Evolutionary conservation across 2,797 vertebrate species (phyloP).

Genomic region (Hoplostethus atlanticus): DNA sequence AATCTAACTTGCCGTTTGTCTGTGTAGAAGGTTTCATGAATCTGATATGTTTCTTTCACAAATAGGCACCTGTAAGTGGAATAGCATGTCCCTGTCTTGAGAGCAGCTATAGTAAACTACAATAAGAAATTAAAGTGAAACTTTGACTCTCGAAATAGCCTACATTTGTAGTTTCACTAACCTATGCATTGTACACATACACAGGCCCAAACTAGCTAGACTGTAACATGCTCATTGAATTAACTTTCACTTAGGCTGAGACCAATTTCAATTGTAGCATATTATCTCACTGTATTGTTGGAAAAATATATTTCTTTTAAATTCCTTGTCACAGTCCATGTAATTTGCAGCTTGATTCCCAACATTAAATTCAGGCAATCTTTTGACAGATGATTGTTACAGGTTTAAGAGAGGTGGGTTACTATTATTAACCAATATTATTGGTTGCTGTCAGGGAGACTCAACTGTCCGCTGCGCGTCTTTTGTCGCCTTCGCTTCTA

Average conservation of each 20-base stretch:
- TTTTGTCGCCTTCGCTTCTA: slow-evolving; percentile 81
- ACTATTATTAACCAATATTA: neutral
- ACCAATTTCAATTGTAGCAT: slow-evolving; percentile 31
- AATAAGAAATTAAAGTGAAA: slow-evolving; percentile 23
- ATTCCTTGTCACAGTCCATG: slow-evolving; percentile 6
- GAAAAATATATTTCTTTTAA: slow-evolving; percentile 10
- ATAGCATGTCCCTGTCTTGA: neutral
- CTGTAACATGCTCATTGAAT: neutral
- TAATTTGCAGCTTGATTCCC: slow-evolving; percentile 12
- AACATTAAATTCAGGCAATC: neutral
- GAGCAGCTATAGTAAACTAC: neutral
- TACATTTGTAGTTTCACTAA: slow-evolving; percentile 13
- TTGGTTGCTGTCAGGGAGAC: slow-evolving; percentile 46
- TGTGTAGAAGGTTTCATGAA: neutral
- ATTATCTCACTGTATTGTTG: slow-evolving; percentile 49
- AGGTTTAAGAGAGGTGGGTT: neutral
- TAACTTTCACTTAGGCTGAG: neutral
- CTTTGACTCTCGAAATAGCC: slow-evolving; percentile 1
- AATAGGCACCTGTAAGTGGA: neutral
- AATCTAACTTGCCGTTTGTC: neutral
- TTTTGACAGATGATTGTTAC: neutral
- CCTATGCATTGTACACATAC: neutral
- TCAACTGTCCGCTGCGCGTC: slow-evolving; percentile 75
- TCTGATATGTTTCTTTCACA: neutral
- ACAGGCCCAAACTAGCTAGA: neutral